Conservation (phyloP, 2,888 invertebrate species). For the Neoitamus cyanurus region DNA sequence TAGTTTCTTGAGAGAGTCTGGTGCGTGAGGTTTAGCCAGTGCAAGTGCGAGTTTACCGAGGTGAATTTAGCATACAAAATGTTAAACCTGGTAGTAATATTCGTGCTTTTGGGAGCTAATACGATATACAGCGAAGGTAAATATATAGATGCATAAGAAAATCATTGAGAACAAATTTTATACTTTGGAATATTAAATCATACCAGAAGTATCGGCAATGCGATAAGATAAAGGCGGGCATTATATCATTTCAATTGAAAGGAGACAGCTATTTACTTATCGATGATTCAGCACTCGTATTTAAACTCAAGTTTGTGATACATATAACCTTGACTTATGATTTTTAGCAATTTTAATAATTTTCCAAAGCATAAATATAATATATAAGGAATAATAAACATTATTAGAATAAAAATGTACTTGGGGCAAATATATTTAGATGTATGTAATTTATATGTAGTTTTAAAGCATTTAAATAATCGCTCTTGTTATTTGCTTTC, state of each 20-base stretch:
- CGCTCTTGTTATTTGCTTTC: too few species aligned
- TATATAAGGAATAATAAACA: too few species aligned
- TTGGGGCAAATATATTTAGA: too few species aligned
- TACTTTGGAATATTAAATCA: not conserved
- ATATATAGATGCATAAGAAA: not conserved
- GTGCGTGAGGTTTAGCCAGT: not conserved
- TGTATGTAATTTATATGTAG: too few species aligned
- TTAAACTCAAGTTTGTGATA: not conserved
- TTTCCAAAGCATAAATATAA: not conserved
- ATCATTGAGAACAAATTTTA: not conserved
- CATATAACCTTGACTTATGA: not conserved
- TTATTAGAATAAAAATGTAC: too few species aligned
- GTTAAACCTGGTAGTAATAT: not conserved
- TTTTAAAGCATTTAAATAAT: too few species aligned
- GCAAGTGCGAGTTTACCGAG: not conserved
- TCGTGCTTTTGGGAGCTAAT: not conserved
- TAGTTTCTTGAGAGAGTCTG: not conserved
- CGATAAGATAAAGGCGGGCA: not conserved
- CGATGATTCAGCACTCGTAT: not conserved
- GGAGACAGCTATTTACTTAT: not conserved
- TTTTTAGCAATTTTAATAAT: not conserved
- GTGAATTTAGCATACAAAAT: not conserved
- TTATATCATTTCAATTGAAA: not conserved
- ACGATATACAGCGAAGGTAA: not conserved
- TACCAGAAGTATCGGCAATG: not conserved